Conservation (phyloP, 2,797 vertebrate species). For the Eulemur rubriventer region DNA sequence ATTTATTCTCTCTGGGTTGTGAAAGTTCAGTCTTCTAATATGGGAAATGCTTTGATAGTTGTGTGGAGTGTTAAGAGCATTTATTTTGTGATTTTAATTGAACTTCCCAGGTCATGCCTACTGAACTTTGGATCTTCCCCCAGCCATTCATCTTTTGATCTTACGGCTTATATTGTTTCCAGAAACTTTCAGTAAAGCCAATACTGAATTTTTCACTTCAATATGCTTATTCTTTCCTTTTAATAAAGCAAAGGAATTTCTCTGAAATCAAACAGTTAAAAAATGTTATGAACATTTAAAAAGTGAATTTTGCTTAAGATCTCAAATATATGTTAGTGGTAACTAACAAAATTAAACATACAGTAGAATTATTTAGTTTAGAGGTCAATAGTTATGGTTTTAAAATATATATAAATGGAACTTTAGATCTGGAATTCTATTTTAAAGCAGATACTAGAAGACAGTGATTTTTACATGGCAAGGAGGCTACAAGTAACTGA, state of each 20-base stretch:
- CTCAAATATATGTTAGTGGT: not conserved
- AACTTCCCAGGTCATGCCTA: constrained; percentile 50
- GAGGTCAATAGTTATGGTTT: not conserved
- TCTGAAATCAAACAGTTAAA: constrained; percentile 42
- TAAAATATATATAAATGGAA: not conserved
- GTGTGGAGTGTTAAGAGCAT: constrained; percentile 13
- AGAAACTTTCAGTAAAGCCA: constrained; percentile 59
- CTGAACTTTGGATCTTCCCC: constrained; percentile 58
- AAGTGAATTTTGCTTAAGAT: not conserved
- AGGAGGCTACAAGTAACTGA: not conserved
- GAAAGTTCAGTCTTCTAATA: constrained; percentile 53
- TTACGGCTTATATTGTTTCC: constrained; percentile 56
- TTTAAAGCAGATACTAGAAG: not conserved
- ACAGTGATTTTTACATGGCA: not conserved
- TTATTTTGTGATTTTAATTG: constrained; percentile 72
- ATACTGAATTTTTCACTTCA: constrained; percentile 32
- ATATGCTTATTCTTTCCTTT: constrained; percentile 33
- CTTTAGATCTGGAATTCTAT: not conserved
- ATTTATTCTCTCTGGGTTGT: constrained; percentile 43
- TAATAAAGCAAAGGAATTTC: constrained; percentile 49
- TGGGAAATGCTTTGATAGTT: constrained; percentile 59
- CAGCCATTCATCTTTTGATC: constrained; percentile 70
- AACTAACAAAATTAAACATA: not conserved
- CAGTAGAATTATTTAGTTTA: not conserved
- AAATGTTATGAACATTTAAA: constrained; percentile 23